Evolutionary conservation across 2,888 invertebrate genomes (phyloP).

Genomic region (Caradrina clavipalpis): DNA sequence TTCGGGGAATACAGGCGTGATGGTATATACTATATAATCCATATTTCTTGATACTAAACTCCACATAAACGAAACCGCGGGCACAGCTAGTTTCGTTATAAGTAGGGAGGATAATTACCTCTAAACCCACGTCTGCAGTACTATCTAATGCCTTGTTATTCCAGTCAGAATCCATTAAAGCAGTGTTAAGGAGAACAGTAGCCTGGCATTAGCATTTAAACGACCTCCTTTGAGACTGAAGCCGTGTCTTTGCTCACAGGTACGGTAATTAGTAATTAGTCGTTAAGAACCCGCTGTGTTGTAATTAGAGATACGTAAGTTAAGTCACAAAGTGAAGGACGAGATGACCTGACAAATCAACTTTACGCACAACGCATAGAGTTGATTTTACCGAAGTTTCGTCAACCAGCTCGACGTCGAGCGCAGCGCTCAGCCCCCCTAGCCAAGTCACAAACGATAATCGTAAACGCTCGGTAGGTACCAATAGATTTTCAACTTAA

Average conservation of each 20-base stretch:
- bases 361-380: no score
- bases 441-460: no score
- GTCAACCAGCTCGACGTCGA: no score
- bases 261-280: slow-evolving; percentile 44
- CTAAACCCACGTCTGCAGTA: slow-evolving; percentile 4
- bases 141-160: slow-evolving; percentile 15
- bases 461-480: no score
- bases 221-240: slow-evolving; percentile 42
- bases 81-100: no score
- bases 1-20: no score
- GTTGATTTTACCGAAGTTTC: no score
- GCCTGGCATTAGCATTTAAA: slow-evolving; percentile 47
- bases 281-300: slow-evolving; percentile 5
- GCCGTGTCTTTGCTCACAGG: slow-evolving; percentile 37
- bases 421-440: no score
- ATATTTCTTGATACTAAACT: no score
- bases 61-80: no score
- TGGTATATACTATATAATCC: no score
- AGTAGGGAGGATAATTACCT: not conserved
- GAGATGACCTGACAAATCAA: not conserved
- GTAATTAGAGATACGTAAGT: slow-evolving; percentile 30
- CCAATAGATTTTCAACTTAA: no score
- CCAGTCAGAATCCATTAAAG: slow-evolving; percentile 17
- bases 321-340: slow-evolving; percentile 11
- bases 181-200: slow-evolving; percentile 11